Evolutionary conservation across 2,888 invertebrate genomes (phyloP).

Genomic region (Andrena chrysosceles): DNA sequence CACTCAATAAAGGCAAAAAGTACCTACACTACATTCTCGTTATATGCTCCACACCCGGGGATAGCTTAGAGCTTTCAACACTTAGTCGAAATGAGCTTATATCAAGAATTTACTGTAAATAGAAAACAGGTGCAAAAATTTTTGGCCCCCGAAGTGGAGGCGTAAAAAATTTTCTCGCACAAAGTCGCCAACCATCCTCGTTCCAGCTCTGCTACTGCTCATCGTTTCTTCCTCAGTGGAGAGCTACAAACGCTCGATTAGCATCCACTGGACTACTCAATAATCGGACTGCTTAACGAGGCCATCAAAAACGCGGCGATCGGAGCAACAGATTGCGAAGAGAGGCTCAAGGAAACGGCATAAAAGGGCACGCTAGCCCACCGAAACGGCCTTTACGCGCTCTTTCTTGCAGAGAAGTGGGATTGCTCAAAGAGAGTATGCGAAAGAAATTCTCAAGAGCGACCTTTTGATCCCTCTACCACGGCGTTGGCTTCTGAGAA

Average conservation of each 20-base stretch:
- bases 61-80: no score
- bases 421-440: conserved; percentile 8
- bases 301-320: conserved; percentile 7
- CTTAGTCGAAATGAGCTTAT: no score
- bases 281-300: conserved; percentile 11
- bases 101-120: no score
- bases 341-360: background rate
- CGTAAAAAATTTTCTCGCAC: no score
- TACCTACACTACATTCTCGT: no score
- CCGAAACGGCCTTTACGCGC: background rate
- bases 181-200: no score
- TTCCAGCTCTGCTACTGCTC: background rate
- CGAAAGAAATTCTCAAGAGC: conserved; percentile 34
- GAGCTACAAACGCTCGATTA: conserved; percentile 7
- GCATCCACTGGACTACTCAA: background rate
- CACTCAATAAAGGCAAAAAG: no score
- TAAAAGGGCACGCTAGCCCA: conserved; percentile 8
- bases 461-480: conserved; percentile 7
- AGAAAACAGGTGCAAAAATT: no score
- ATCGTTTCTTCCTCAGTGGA: background rate
- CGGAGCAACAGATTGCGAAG: conserved; percentile 40
- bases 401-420: conserved; percentile 19
- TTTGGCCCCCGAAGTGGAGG: no score
- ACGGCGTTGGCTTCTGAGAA: background rate
- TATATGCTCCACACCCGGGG: no score